A percentile compares a stretch with the other conserved stretches of the same genome.
phyloP scores from a whole-genome alignment of 1,140 invertebrate species.

The Anastrepha obliqua region DNA sequence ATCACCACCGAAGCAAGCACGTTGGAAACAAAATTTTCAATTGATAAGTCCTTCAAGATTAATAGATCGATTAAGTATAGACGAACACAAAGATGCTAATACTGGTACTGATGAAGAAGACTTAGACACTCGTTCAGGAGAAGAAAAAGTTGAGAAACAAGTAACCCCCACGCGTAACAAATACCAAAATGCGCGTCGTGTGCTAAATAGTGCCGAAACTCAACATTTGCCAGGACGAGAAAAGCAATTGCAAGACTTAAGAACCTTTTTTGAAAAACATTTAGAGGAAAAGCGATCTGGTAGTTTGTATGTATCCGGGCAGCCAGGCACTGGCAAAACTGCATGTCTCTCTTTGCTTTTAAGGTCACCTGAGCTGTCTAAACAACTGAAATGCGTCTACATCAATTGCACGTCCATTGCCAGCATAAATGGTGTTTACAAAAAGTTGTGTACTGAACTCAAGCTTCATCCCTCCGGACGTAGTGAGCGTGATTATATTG shows the following conservation, averaged over 20 bases:
- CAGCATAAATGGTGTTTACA: conserved; percentile 83
- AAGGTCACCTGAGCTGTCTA: conserved; percentile 77
- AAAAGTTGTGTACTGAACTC: conserved; percentile 81
- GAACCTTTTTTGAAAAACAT: conserved; percentile 82
- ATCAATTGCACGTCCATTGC: conserved; percentile 90
- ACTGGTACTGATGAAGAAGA: background rate
- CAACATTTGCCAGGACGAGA: conserved; percentile 85
- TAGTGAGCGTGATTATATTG: conserved; percentile 79
- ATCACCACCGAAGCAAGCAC: conserved; percentile 68
- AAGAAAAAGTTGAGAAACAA: conserved; percentile 48
- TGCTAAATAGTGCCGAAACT: conserved; percentile 83
- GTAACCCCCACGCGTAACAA: conserved; percentile 64
- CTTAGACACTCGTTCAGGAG: background rate
- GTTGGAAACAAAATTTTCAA: conserved; percentile 57
- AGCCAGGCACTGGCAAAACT: conserved; percentile 96
- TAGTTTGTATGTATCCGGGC: conserved; percentile 94
- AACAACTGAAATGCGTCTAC: conserved; percentile 81
- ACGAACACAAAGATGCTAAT: conserved; percentile 63
- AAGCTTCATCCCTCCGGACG: conserved; percentile 76
- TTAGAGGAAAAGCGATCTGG: conserved; percentile 82
- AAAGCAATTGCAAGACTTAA: conserved; percentile 82
- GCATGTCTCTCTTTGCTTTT: conserved; percentile 87
- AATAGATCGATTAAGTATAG: conserved; percentile 70
- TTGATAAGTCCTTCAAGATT: conserved; percentile 69
- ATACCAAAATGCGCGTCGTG: conserved; percentile 79